Base-by-base conservation (phyloP, 1,140 invertebrate species). In the Pogonognathellus flavescens region DNA sequence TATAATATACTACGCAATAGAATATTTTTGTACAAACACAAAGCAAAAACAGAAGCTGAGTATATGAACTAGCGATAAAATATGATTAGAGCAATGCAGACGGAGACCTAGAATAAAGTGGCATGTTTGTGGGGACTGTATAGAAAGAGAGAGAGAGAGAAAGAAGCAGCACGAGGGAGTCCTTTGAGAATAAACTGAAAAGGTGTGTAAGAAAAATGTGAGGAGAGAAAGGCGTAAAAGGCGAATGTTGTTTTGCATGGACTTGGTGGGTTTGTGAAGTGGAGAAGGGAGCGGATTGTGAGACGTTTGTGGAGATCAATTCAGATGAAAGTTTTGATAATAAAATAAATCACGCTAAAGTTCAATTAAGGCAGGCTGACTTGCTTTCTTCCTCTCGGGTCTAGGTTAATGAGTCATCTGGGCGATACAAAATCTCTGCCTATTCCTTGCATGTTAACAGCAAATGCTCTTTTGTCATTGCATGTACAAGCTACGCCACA, bases 351-450 rank as follows among this genome's bases (percentile, higher is more conserved):
- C 62, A 66, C 62, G 62, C 62, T 25, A 66, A 66, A 25, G 20
- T 66, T 66, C 62, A 66, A 66, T 66, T 66, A 66, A 66, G 62
- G 62, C 25, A 66, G 25, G 20, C 3, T 16, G 11, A 66, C 20
- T 31, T 31, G 62, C 62, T 66, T 20, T 25, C 13, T 8, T 25
- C 20, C 62, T 66, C 22, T 66, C 25, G 62, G 62, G 62, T 66
- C 62, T 66, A 66, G 62, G 62, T 66, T 66, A 66, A 66, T 66
- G 62, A 66, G 62, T 22, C 62, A 66, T 66, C 62, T 31, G 20
- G 31, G 31, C 31, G 31, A 41, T 13, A 66, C 62, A 66, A 11
- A 22, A 25, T 14, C 22, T 13, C 8, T 66, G 7, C 62, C 13
- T 11, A 10, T 13, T 3, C 18, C 59, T 60, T 60, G 4, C 18